Evolutionary conservation across 35 echinoderm and acorn worm species (phyloP), one percentile per base, ranked within the genome.

Genomic region (Ptychodera flava): DNA sequence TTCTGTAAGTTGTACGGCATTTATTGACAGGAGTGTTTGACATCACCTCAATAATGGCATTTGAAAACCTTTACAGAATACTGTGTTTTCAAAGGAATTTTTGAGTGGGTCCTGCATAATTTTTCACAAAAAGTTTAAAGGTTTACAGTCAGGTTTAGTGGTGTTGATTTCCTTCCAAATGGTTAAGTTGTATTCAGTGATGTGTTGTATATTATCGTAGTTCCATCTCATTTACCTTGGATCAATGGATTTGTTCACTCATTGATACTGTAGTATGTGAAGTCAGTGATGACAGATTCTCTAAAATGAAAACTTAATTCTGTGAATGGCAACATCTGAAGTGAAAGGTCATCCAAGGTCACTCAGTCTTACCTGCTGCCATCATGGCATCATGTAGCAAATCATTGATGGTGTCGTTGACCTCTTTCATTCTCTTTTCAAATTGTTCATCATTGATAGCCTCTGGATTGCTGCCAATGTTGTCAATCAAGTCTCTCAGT

Each of bases 391-490:
- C 45, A 12, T 64, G 6, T 64, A 64, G 45, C 22, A 64, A 64
- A 6, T 38, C 78, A 33, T 93, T 81, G 15, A 97, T 84, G 22
- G 87, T 82, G 0, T 38, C 89, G 38, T 97, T 91, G 22, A 97
- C 64, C 77, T 91, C 87, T 31, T 36, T 86, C 77, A 97, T 85
- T 52, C 87, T 80, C 78, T 52, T 90, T 37, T 97, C 95, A 90
- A 97, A 97, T n/a, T 97, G 87, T 22, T 80, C 82, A 88, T 97
- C 95, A 77, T 85, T 97, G 6, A 97, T 77, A 0, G 89, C 82
- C n/a, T 90, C 82, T 78, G 90, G 95, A 31, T 90, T 93, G 31
- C 33, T 83, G 81, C 33, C 81, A 28, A 90, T 38, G 10, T 90
- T 85, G 36, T 90, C 76, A 45, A 97, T 88, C 29, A 94, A 77